phyloP scores from a whole-genome alignment of 2,797 vertebrate genomes.

The Chrysolophus pictus region DNA sequence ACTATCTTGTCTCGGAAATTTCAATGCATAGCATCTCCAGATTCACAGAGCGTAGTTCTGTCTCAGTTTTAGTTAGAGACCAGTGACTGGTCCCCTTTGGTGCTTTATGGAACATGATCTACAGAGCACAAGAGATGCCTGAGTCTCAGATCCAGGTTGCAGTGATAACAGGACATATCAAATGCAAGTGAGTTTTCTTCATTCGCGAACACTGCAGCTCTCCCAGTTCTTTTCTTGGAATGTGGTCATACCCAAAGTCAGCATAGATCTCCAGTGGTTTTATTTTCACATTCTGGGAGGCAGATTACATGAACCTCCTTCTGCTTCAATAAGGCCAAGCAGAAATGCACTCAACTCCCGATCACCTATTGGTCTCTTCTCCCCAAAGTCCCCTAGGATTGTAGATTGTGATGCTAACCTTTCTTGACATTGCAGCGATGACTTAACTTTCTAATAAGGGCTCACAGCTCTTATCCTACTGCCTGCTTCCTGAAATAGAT shows the following conservation, averaged over 20 bases:
- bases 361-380: neutral
- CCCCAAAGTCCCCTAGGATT: neutral
- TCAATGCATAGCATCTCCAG: neutral
- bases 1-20: neutral
- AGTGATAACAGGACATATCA: neutral
- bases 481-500: slow-evolving; percentile 75
- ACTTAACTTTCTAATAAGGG: slow-evolving; percentile 54
- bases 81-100: neutral
- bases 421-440: slow-evolving; percentile 49
- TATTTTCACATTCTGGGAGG: neutral
- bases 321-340: neutral
- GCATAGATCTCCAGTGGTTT: neutral
- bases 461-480: slow-evolving; percentile 58
- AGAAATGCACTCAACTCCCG: neutral
- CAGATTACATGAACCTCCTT: neutral
- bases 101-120: fast-evolving
- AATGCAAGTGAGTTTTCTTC: neutral
- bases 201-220: neutral
- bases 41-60: neutral
- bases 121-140: neutral
- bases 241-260: neutral
- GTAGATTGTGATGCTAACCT: slow-evolving; percentile 16
- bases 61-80: neutral
- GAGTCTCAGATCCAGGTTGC: neutral
- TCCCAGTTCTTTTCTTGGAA: neutral